phyloP scores from a whole-genome alignment of 2,113 vertebrate genomes.

The Leptocoma aspasia region DNA sequence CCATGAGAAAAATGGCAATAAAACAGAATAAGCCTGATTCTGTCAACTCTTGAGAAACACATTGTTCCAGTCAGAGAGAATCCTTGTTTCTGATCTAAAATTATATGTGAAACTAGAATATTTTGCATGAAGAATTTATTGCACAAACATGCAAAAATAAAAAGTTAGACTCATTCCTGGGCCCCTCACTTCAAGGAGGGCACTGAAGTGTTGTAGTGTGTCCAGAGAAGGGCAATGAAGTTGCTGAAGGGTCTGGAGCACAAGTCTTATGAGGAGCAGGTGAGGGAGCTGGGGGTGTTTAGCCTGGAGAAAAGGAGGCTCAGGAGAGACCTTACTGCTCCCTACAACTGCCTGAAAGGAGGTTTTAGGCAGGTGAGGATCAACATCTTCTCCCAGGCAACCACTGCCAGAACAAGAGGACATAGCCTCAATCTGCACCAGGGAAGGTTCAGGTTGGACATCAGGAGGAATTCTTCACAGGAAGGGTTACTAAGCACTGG shows the following conservation, averaged over 20 bases:
- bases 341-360: neutral
- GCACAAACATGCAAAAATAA: neutral
- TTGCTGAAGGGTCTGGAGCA: neutral
- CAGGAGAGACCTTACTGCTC: neutral
- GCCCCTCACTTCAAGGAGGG: neutral
- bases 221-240: neutral
- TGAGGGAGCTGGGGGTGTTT: neutral
- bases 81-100: neutral
- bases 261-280: rapidly evolving
- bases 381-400: neutral
- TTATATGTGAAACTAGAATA: neutral
- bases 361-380: rapidly evolving
- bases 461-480: neutral
- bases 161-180: neutral
- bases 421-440: neutral
- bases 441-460: neutral
- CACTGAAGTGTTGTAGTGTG: neutral
- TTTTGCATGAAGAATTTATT: neutral
- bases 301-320: neutral
- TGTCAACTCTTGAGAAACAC: neutral
- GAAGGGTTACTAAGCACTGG: neutral
- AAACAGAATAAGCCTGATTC: neutral
- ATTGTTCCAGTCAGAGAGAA: neutral
- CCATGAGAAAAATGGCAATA: neutral
- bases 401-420: too few species aligned